Base-by-base conservation (phyloP, 2,797 vertebrate genomes). In the Cetoscarus ocellatus region DNA sequence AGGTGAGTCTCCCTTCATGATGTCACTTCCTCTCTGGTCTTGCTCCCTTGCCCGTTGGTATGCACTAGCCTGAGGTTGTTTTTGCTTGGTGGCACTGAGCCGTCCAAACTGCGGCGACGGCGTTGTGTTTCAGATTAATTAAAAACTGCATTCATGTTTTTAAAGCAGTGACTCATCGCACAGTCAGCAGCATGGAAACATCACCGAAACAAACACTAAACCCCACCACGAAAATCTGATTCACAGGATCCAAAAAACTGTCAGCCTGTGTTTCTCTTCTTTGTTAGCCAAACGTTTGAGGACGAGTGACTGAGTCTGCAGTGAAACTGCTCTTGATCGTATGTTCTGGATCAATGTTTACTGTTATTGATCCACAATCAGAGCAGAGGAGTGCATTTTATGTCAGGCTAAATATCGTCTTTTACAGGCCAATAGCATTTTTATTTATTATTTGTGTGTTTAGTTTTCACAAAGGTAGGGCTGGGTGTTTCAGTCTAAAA, bases 1-100 rank as follows among this genome's bases (percentile, higher is more conserved):
- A 68, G 95, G 95, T 95, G 88, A 95, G 94, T 93, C 78, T 89
- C 18, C 8, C 75, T 56, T 64, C 76, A 59, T 64, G 80, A 83
- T 63, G 67, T 80, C 73, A 83, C 77, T 83, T 88, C 68, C 78
- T 87, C 66, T 88, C 75, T 83, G 77, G 90, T 88, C 90, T 88
- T 92, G 90, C 91, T 90, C 77, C 74, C 84, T 83, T 85, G 85
- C 82, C 73, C 77, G 79, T 87, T 73, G 65, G 40, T 77, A 78
- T 88, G 91, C 86, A 86, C 76, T 82, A 74, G 86, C 87, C 83
- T 90, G 78, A 67, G 83, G 55, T 67, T 62, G 70, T 82, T 70
- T 27, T 82, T 83, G 87, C 80, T 90, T 87, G 85, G 73, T 77
- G 70, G 66, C 83, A 73, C 80, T 66, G 34, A 63, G 43, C 62